Conservation (phyloP, 2,113 vertebrate species). For the Paradoxurus hermaphroditus region DNA sequence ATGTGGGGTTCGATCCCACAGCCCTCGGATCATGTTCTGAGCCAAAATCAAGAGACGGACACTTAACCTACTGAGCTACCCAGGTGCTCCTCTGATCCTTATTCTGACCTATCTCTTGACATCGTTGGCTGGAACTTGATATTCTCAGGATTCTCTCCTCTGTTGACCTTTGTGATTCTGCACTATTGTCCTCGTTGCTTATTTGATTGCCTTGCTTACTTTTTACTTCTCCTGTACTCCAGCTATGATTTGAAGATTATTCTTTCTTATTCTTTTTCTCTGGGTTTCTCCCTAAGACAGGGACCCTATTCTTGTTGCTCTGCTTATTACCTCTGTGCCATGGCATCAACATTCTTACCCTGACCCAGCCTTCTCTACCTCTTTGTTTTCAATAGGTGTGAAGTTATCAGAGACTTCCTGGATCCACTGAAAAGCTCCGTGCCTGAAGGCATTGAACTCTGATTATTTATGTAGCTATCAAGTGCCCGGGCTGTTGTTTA, state of each 20-base stretch:
- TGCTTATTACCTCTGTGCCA: neutral
- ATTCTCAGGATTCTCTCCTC: slow-evolving; percentile 16
- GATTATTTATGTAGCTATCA: neutral
- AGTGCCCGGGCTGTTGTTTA: neutral
- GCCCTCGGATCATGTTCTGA: too few relatives aligned
- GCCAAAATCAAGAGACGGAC: too few relatives aligned
- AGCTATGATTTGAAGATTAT: slow-evolving; percentile 11
- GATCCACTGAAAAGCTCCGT: neutral
- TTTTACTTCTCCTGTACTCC: neutral
- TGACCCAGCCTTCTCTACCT: neutral
- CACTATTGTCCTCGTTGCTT: neutral
- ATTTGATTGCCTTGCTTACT: neutral
- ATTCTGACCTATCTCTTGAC: neutral
- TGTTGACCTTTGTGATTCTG: neutral
- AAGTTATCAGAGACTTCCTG: neutral
- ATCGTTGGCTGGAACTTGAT: neutral
- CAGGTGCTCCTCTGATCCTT: neutral
- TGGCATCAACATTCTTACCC: neutral
- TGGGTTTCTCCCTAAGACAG: neutral
- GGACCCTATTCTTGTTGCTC: neutral
- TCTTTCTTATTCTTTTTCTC: neutral
- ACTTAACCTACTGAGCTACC: too few relatives aligned
- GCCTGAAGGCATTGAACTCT: neutral
- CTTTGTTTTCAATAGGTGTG: neutral
- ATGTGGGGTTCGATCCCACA: too few relatives aligned